These are phyloP conservation scores for rat (Rattus norvegicus) DNA, from an alignment of 2,113 vertebrate species.

Conservation along the genomic window GRCr8 NC_086031.1:89213501-89214000, in stretches of 20 bases:
- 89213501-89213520: background rate
- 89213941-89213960: constrained; percentile 22
- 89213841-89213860: background rate
- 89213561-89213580: constrained; percentile 47
- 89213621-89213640: constrained; percentile 53
- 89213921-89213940: background rate
- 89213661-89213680: background rate
- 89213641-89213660: constrained; percentile 42
- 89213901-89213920: background rate
- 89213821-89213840: background rate
- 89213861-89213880: background rate
- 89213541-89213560: constrained; percentile 53
- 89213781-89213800: background rate
- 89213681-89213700: background rate
- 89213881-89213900: background rate
- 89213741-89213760: background rate
- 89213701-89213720: background rate
- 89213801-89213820: background rate
- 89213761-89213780: accelerated
- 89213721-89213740: background rate
- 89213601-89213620: constrained; percentile 59
- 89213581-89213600: constrained; percentile 51
- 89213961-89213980: constrained; percentile 57
- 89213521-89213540: background rate
- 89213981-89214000: constrained; percentile 29